Conservation (phyloP, 2,113 vertebrate genomes). For the Craseonycteris thonglongyai region DNA sequence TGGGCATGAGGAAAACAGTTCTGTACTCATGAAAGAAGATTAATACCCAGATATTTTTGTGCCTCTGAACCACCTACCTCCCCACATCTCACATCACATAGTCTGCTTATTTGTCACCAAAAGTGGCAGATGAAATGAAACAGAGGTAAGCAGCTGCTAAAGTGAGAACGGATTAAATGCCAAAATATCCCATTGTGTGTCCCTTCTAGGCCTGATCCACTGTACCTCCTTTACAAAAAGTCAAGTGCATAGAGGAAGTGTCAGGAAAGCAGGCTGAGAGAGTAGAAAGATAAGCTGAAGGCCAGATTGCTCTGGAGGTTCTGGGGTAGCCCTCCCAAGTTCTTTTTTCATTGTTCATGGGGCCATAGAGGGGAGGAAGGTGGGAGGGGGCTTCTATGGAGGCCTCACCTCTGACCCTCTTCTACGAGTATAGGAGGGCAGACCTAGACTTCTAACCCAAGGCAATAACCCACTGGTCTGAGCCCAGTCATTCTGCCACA, state of each 20-base stretch:
- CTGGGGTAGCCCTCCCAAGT: background rate
- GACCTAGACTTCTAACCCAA: background rate
- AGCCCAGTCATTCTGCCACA: background rate
- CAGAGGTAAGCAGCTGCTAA: background rate
- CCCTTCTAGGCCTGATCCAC: background rate
- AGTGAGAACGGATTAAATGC: background rate
- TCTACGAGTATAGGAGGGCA: background rate
- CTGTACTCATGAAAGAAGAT: background rate
- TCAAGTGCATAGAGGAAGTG: background rate
- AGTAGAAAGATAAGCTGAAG: background rate
- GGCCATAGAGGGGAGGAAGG: background rate
- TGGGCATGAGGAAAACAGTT: background rate
- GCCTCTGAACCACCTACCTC: background rate
- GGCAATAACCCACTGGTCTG: background rate
- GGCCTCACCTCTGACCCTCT: background rate
- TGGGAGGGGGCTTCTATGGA: background rate
- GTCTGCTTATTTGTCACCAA: background rate
- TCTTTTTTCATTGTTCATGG: background rate
- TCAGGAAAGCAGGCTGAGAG: background rate
- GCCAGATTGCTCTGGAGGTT: background rate
- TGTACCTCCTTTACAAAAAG: background rate
- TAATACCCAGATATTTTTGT: background rate
- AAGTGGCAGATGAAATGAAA: background rate
- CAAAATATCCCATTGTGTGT: background rate
- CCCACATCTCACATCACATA: background rate